Percentiles rank a stretch among this genome's conserved stretches.
Conservation (phyloP, 2,113 vertebrate genomes). For the Fregetta grallaria region DNA sequence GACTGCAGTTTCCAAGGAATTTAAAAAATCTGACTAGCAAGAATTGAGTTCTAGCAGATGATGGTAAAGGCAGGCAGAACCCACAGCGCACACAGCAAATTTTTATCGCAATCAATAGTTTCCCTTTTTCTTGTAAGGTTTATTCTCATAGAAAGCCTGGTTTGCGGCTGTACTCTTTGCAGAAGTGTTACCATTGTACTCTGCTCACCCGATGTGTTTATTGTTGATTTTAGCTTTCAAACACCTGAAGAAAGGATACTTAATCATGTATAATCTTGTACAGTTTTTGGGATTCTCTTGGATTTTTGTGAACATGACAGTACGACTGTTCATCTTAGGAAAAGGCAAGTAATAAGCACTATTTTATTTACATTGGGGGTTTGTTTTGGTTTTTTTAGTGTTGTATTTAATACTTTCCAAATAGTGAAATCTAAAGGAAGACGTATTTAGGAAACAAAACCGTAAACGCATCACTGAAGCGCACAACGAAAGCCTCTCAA, state of each 20-base stretch:
- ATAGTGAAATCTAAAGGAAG: neutral
- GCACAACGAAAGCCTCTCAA: neutral
- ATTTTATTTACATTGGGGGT: neutral
- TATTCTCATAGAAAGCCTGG: neutral
- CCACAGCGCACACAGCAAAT: neutral
- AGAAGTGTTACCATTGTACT: neutral
- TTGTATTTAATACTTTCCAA: neutral
- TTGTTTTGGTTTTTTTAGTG: neutral
- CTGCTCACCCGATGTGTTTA: neutral
- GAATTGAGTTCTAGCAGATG: neutral
- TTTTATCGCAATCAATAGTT: neutral
- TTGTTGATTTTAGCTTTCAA: slow-evolving; percentile 66
- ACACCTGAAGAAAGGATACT: slow-evolving; percentile 85
- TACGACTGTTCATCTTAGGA: slow-evolving; percentile 89
- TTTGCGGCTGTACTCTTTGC: neutral
- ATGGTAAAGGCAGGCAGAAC: neutral
- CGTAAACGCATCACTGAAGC: neutral
- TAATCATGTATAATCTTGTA: slow-evolving; percentile 93
- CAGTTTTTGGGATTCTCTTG: slow-evolving; percentile 97
- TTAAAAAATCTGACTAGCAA: neutral
- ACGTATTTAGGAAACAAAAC: neutral
- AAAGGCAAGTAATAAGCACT: slow-evolving; percentile 79
- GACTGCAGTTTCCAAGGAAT: neutral
- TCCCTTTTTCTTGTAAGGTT: neutral
- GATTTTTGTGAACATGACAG: slow-evolving; percentile 96